Percentiles rank a stretch among this genome's conserved stretches.
These are phyloP conservation scores for Apamea anceps DNA, from an alignment of 2,888 invertebrate species.

Conservation along the genomic window DNA sequence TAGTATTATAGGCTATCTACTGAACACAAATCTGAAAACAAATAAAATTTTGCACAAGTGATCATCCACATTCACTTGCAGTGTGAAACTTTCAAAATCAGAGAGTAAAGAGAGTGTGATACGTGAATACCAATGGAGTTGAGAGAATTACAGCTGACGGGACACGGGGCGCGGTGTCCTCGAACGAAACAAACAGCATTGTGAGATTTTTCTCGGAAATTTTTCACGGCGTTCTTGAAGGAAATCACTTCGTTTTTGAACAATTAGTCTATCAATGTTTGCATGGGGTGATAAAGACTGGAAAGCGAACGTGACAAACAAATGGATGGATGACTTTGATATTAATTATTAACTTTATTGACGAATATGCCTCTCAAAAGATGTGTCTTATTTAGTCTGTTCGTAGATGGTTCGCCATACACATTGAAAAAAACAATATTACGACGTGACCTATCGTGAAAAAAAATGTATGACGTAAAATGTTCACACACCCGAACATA, in stretches of 20 bases:
- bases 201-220: not conserved
- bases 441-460: not conserved
- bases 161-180: not conserved
- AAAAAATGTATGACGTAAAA: not conserved
- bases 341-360: too few relatives aligned
- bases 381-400: not conserved
- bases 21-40: not conserved
- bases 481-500: not conserved
- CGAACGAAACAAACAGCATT: not conserved
- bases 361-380: not conserved
- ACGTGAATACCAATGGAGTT: slow-evolving; percentile 15
- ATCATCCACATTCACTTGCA: not conserved
- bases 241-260: not conserved
- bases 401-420: too few relatives aligned
- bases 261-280: not conserved
- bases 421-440: not conserved
- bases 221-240: not conserved
- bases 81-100: not conserved
- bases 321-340: not conserved
- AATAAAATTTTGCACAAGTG: too few relatives aligned
- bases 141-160: slow-evolving; percentile 3
- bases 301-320: not conserved
- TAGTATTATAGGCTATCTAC: not conserved
- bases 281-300: not conserved
- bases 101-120: slow-evolving; percentile 8